Percentiles rank a stretch among this genome's conserved stretches.
Conservation (phyloP, 92 coral and sea anemone species). For the Nematostella vectensis region DNA sequence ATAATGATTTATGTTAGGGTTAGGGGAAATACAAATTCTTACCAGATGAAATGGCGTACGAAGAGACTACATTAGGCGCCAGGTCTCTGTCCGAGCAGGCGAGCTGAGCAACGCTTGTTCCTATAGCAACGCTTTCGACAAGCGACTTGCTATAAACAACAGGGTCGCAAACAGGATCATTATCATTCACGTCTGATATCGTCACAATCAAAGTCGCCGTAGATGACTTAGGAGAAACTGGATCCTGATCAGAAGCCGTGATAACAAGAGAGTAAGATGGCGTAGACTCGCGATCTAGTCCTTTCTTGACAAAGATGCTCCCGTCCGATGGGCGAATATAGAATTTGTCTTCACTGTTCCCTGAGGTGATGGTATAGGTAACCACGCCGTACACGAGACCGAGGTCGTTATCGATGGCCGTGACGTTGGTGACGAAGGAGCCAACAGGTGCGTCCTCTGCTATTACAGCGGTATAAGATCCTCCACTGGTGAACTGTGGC, state of each 20-base stretch:
- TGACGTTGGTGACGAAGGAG: conserved; percentile 39
- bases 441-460: conserved; percentile 43
- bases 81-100: conserved; percentile 40
- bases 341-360: conserved; percentile 43
- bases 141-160: conserved; percentile 26
- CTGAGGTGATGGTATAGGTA: conserved; percentile 48
- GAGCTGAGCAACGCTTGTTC: conserved; percentile 37
- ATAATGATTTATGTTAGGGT: no score
- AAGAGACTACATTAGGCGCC: conserved; percentile 26
- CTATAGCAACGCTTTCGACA: conserved; percentile 39
- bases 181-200: conserved; percentile 40
- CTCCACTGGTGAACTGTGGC: conserved; percentile 53
- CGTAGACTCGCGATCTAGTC: conserved; percentile 57
- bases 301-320: conserved; percentile 36
- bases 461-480: conserved; percentile 42
- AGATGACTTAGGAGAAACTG: conserved; percentile 51
- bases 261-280: conserved; percentile 52
- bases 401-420: conserved; percentile 59
- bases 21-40: no score
- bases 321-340: conserved; percentile 45
- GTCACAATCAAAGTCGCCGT: conserved; percentile 38
- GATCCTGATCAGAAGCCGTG: conserved; percentile 58
- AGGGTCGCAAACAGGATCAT: conserved; percentile 36
- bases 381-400: conserved; percentile 48
- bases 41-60: conserved; percentile 37